Base-by-base conservation (phyloP, 2,888 invertebrate genomes). In the Anthophora plumipes region DNA sequence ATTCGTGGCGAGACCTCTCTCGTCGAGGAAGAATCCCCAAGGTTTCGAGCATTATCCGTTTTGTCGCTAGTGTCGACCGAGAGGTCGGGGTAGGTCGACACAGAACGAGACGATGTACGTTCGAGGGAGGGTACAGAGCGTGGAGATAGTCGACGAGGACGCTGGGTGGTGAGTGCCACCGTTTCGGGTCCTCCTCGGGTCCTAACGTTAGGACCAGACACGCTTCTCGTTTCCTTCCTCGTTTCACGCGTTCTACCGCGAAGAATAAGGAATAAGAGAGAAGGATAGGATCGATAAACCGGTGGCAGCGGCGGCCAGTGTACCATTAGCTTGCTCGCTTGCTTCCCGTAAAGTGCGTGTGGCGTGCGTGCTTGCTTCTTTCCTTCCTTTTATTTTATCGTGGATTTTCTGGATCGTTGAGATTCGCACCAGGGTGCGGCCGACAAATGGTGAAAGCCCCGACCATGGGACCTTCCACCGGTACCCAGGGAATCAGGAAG, bases 391-490 rank as follows among this genome's bases (percentile, higher is more conserved):
- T n/a, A n/a, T n/a, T n/a, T n/a, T n/a, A n/a, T n/a, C 72, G 83
- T 72, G 72, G 43, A 55, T 54, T 31, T 37, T 57, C 64, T 43
- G 50, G 59, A 14, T 6, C 50, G 54, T 22, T 37, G 52, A 63
- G 63, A 25, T 57, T 41, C 70, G 57, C 48, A 70, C 78, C n/a
- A 86, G 88, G 89, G 89, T 89, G 89, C 88, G 90, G 90, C 82
- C 88, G 82, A 86, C 77, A 79, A n/a, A 84, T 92, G 92, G 90
- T 92, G 79, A 91, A 90, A 87, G 90, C 91, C 78, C 91, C 91
- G 79, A 87, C 73, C 68, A 82, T 90, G 87, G 89, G 88, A 54
- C 86, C 87, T 59, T 69, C 85, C 54, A 82, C 80, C 6, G 83
- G 61, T 12, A 70, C 77, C 57, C 79, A 84, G 67, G 87, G 81